A percentile compares a stretch with the other conserved stretches of the same genome.
Evolutionary conservation across 2,797 vertebrate genomes (phyloP).

Genomic region (Clarias fuscus): DNA sequence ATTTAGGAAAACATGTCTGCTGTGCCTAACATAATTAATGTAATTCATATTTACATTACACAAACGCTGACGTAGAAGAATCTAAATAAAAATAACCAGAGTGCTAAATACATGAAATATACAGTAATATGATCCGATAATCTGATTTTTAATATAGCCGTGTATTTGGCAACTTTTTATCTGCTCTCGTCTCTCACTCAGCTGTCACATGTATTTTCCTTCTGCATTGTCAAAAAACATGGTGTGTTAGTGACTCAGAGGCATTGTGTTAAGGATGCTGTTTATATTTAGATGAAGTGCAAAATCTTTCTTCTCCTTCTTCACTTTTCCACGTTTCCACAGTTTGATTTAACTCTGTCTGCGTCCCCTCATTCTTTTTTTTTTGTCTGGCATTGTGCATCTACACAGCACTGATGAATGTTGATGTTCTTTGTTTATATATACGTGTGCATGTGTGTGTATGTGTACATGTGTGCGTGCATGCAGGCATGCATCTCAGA

Average conservation of each 20-base stretch:
- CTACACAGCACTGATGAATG: constrained; percentile 19
- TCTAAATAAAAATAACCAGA: not conserved
- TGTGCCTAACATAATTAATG: not conserved
- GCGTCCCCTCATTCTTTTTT: constrained; percentile 8
- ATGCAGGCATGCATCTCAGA: not conserved
- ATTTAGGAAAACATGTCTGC: not conserved
- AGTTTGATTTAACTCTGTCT: constrained; percentile 33
- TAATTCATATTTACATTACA: not conserved
- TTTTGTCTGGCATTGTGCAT: not conserved
- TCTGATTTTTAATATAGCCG: not conserved
- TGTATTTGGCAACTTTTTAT: not conserved
- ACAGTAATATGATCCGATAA: no score
- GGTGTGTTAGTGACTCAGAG: constrained; percentile 14
- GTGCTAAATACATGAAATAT: not conserved
- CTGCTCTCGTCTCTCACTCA: constrained; percentile 18
- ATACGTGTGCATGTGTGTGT: not conserved
- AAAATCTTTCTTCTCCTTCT: not conserved
- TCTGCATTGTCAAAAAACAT: constrained; percentile 18
- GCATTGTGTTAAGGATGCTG: constrained; percentile 4
- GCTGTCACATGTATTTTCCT: constrained; percentile 19
- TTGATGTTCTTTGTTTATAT: constrained; percentile 30
- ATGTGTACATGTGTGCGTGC: not conserved
- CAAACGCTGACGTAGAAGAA: not conserved
- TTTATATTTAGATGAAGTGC: constrained; percentile 37
- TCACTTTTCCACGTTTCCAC: not conserved